Evolutionary conservation across 2,113 vertebrate genomes (phyloP).

Genomic region (Herpailurus yagouaroundi): DNA sequence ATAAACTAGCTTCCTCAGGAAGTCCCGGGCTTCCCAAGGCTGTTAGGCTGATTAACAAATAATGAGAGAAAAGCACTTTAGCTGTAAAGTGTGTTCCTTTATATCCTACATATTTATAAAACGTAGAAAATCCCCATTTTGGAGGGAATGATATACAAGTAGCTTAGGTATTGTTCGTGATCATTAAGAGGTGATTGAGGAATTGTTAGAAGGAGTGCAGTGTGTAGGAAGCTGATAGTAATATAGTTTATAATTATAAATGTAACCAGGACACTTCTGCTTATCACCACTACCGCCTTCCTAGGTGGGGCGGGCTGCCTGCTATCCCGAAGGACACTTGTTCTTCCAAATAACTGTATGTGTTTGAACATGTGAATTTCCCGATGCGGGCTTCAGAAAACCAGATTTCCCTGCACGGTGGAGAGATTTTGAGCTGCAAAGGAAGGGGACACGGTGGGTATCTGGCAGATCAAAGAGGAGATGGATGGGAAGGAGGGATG

Average conservation of each 20-base stretch:
- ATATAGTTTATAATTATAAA: background rate
- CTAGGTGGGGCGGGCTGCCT: background rate
- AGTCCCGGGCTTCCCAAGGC: constrained; percentile 47
- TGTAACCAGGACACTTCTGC: background rate
- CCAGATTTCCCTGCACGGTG: background rate
- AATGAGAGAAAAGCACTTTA: background rate
- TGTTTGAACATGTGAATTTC: background rate
- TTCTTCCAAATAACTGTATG: background rate
- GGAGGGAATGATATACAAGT: background rate
- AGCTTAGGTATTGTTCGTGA: background rate
- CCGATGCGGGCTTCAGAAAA: background rate
- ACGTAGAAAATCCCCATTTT: background rate
- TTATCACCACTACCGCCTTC: background rate
- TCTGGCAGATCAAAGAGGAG: background rate
- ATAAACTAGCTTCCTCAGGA: constrained; percentile 73
- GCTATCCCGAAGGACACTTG: background rate
- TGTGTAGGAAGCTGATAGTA: background rate
- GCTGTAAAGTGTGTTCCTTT: background rate
- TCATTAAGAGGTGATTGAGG: background rate
- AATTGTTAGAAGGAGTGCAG: background rate
- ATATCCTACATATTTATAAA: background rate
- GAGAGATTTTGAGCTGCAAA: background rate
- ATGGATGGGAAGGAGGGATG: background rate
- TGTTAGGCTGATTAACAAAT: constrained; percentile 55
- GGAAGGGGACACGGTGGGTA: background rate